Percentiles rank a stretch among this genome's conserved stretches.
Evolutionary conservation across 2,113 vertebrate genomes (phyloP).

Genomic region (Saguinus midas): DNA sequence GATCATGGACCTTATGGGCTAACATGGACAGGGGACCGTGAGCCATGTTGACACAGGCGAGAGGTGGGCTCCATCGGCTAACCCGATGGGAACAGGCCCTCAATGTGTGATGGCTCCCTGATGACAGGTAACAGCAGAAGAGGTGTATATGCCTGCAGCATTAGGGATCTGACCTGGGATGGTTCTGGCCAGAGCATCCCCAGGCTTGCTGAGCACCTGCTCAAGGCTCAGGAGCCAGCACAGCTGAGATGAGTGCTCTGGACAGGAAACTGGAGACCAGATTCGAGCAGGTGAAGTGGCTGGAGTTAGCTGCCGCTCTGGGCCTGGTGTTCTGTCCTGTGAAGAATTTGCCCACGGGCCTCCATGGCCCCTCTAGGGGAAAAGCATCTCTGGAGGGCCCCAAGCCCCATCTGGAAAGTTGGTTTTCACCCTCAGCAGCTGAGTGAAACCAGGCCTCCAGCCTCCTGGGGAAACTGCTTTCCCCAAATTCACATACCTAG

Average conservation of each 20-base stretch:
- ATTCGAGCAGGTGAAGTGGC: neutral
- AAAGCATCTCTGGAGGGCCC: neutral
- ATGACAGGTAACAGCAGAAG: accelerated
- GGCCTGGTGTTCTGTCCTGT: neutral
- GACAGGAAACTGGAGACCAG: neutral
- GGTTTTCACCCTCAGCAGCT: neutral
- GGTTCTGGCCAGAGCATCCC: neutral
- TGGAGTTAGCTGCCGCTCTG: neutral
- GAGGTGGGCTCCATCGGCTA: neutral
- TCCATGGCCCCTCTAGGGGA: accelerated
- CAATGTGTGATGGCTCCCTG: too few species aligned
- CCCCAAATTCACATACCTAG: accelerated
- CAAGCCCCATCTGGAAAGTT: neutral
- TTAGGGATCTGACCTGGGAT: neutral
- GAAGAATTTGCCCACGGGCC: neutral
- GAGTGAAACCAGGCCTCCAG: accelerated
- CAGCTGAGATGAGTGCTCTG: neutral
- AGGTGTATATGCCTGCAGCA: neutral
- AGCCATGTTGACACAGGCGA: neutral
- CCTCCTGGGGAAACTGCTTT: neutral
- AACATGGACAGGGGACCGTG: too few species aligned
- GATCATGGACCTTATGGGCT: neutral
- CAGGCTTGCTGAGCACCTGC: neutral
- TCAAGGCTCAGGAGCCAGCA: neutral
- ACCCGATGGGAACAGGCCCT: accelerated